Conservation (phyloP, 1,140 invertebrate species). For the Teleogryllus occipitalis region DNA sequence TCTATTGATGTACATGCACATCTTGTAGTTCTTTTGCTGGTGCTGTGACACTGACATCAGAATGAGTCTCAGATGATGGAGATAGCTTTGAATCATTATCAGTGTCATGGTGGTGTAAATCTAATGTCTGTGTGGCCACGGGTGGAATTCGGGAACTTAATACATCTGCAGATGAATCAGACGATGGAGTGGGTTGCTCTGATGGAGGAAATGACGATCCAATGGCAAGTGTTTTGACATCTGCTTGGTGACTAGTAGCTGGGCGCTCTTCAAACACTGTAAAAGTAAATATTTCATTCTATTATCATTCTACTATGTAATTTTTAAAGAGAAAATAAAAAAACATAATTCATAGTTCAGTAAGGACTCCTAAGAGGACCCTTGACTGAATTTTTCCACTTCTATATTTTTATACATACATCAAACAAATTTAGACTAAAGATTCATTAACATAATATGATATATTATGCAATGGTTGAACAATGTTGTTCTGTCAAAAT, state of each 20-base stretch:
- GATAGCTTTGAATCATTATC: not conserved
- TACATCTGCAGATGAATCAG: not conserved
- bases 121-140: not conserved
- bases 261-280: slow-evolving; percentile 12
- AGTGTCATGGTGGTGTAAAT: not conserved
- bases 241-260: slow-evolving; percentile 1
- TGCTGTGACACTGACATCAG: not conserved
- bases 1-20: not conserved
- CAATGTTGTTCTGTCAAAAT: too few relatives aligned
- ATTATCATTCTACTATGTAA: slow-evolving; percentile 12
- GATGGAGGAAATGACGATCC: slow-evolving; percentile 1
- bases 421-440: too few relatives aligned
- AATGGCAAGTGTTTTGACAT: not conserved
- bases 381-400: too few relatives aligned
- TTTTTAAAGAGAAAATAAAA: too few relatives aligned
- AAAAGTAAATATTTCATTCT: slow-evolving; percentile 19
- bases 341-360: too few relatives aligned
- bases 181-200: slow-evolving; percentile 10
- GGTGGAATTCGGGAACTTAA: not conserved
- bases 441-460: too few relatives aligned
- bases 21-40: not conserved
- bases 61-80: not conserved
- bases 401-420: too few relatives aligned
- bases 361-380: too few relatives aligned
- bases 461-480: too few relatives aligned